Evolutionary conservation across 2,888 invertebrate species (phyloP).

Genomic region (Tribolium freemani): DNA sequence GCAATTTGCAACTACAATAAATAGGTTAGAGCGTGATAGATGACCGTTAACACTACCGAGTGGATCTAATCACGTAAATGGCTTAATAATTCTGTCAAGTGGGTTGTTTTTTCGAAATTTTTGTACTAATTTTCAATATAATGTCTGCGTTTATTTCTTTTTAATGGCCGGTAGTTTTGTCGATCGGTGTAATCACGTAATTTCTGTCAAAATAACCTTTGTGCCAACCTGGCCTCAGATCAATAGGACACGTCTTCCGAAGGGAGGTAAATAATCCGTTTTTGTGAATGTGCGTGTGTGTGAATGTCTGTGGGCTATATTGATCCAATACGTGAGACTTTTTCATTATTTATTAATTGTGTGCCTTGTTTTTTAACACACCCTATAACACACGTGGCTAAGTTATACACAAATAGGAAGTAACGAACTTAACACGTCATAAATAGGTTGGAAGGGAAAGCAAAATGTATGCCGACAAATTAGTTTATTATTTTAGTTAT

Average conservation of each 20-base stretch:
- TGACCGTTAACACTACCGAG: slow-evolving; percentile 19
- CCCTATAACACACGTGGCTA: background rate
- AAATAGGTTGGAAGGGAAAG: no score
- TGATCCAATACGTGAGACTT: slow-evolving; percentile 33
- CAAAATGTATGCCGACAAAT: no score
- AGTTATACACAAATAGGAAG: background rate
- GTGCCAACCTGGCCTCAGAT: slow-evolving; percentile 25
- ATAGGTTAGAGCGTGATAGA: slow-evolving; percentile 19
- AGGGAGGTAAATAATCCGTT: slow-evolving; percentile 37
- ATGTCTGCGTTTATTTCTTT: slow-evolving; percentile 6
- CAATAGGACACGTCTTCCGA: slow-evolving; percentile 37
- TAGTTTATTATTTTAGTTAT: background rate
- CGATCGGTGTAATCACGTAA: slow-evolving; percentile 17
- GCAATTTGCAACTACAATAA: slow-evolving; percentile 25
- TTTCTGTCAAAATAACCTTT: slow-evolving; percentile 31
- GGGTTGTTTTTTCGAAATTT: slow-evolving; percentile 3
- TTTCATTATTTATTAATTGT: slow-evolving; percentile 26
- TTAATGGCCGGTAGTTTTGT: slow-evolving; percentile 5
- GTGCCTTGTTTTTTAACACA: slow-evolving; percentile 12
- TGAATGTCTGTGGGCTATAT: slow-evolving; percentile 19
- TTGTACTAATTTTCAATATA: background rate
- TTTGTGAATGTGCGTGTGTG: slow-evolving; percentile 24
- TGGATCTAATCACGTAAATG: slow-evolving; percentile 20
- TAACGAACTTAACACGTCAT: no score
- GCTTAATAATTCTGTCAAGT: slow-evolving; percentile 9